Conservation (phyloP, 2,113 vertebrate genomes). For the Serinus canaria region DNA sequence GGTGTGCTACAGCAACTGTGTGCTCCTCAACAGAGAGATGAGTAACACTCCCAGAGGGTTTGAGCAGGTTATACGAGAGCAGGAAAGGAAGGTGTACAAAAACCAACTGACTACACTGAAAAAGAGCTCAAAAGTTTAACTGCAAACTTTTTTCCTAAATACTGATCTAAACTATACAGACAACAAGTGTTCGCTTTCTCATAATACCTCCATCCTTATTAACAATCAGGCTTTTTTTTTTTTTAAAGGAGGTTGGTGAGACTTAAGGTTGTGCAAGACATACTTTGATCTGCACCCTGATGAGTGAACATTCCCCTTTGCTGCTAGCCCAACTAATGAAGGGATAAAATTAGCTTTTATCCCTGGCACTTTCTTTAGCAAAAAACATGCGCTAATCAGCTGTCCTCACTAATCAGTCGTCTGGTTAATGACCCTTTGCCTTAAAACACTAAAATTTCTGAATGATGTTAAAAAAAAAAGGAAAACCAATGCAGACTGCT, state of each 20-base stretch:
- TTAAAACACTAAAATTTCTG: conserved; percentile 80
- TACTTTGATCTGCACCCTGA: conserved; percentile 91
- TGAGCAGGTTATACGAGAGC: rapidly evolving
- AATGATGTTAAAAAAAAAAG: conserved; percentile 60
- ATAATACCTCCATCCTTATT: not conserved
- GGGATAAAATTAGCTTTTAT: conserved; percentile 90
- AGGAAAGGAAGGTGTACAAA: not conserved
- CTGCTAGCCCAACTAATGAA: conserved; percentile 91
- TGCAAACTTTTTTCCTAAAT: not conserved
- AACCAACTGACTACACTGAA: not conserved
- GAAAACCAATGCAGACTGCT: conserved; percentile 33
- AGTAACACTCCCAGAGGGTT: not conserved
- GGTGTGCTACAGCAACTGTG: not conserved
- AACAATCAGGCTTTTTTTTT: conserved; percentile 12
- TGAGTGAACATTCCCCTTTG: conserved; percentile 83
- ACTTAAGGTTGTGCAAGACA: conserved; percentile 72
- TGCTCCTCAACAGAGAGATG: not conserved
- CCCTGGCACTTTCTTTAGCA: conserved; percentile 83
- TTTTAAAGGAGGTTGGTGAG: conserved; percentile 33
- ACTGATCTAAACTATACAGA: not conserved
- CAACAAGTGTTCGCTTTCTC: conserved; percentile 1
- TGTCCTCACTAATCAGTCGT: conserved; percentile 87
- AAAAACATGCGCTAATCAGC: conserved; percentile 86
- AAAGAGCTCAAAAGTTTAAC: not conserved
- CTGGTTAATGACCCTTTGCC: conserved; percentile 86